These are phyloP conservation scores for Falco concolor DNA, from an alignment of 2,797 vertebrate species.

Conservation along the genomic window DNA sequence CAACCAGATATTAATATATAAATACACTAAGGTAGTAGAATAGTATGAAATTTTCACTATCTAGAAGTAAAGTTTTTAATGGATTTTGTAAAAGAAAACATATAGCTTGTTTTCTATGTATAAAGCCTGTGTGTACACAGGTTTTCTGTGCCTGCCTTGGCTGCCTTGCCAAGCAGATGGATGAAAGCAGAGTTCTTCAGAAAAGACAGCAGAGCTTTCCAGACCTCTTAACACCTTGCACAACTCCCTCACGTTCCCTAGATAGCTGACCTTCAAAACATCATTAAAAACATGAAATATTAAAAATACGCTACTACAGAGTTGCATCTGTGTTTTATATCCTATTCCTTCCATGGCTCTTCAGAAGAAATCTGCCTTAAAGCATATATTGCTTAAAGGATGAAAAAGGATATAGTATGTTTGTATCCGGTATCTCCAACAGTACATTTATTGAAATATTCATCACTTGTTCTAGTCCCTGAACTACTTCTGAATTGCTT, in stretches of 20 bases:
- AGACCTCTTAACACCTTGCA: constrained; percentile 9
- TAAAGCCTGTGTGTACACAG: not conserved
- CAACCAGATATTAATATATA: not conserved
- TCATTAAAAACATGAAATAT: constrained; percentile 34
- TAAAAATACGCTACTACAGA: not conserved
- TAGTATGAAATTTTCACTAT: not conserved
- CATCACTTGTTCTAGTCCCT: constrained; percentile 20
- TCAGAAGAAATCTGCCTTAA: constrained; percentile 18
- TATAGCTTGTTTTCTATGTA: not conserved
- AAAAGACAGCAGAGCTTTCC: not conserved
- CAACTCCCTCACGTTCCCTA: not conserved
- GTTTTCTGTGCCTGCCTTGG: not conserved
- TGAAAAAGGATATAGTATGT: not conserved
- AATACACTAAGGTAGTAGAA: not conserved
- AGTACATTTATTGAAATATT: constrained; percentile 46
- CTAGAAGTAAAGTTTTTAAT: not conserved
- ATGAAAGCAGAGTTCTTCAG: not conserved
- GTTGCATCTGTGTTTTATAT: not conserved
- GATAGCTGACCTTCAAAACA: constrained; percentile 25
- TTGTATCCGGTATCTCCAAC: not conserved
- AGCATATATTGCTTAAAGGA: constrained; percentile 8
- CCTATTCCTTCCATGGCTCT: not conserved
- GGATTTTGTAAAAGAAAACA: not conserved
- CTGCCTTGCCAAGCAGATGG: not conserved
- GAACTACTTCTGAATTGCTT: constrained; percentile 11